Base-by-base conservation (phyloP, 2,113 vertebrate species). In the Amazona vittata region DNA sequence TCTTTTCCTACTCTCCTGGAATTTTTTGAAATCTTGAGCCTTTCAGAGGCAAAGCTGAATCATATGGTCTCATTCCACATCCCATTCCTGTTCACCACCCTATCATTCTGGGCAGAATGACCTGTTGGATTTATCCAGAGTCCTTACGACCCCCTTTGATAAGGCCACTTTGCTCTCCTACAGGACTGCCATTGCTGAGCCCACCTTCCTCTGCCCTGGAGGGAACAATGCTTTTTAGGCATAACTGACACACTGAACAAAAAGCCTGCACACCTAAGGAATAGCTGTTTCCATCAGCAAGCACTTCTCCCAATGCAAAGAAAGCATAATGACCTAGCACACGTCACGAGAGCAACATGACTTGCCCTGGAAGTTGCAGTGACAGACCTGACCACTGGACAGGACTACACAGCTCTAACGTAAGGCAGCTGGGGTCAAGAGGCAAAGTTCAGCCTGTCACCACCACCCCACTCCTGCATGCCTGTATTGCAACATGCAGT, bases 341-440 rank as follows among this genome's bases (percentile, higher is more conserved):
- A 31, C 57, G 35, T 13, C 9, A 18, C 0, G 15, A 64, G 22
- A 78, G 41, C n/a, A 70, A 35, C 65, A 20, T 5, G 1, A 21
- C 69, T 60, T 53, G 33, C 21, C 46, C 44, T 13, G 55, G 70
- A 67, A 16, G 3, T 0, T 49, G 55, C 71, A 55, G 43, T 4
- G 10, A 37, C 47, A 33, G 35, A 33, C 74, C 57, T 55, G 14
- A 62, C 43, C 33, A 5, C 1, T 2, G 29, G 37, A n/a, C 35
- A 50, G 43, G 44, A 35, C 86, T 4, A 18, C 0, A 2, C 31
- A 82, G 53, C 50, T 64, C 11, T 25, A 68, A 59, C 0, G 0
- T 15, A 13, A 37, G 35, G 50, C 0, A 0, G 19, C 33, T 50
- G 43, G 29, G 55, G 55, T 37, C 60, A 90, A 83, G 79, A 80